Conservation (phyloP, 2,888 invertebrate species). For the Watsonalla cultraria region DNA sequence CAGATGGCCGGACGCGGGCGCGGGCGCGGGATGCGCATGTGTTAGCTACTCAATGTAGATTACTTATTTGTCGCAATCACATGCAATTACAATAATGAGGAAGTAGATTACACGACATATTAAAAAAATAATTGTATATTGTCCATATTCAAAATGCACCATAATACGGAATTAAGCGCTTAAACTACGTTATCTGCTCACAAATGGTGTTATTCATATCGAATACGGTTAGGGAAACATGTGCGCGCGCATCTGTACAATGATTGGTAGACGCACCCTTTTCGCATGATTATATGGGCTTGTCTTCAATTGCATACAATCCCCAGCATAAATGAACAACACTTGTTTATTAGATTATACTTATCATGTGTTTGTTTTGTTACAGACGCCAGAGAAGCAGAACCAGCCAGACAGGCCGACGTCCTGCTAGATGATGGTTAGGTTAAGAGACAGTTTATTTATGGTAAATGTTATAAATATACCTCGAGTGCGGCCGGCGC, state of each 20-base stretch:
- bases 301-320: constrained; percentile 36
- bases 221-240: constrained; percentile 32
- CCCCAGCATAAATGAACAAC: constrained; percentile 10
- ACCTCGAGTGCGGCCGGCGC: constrained; percentile 49
- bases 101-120: constrained; percentile 24
- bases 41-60: constrained; percentile 54
- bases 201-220: constrained; percentile 25
- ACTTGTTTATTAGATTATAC: constrained; percentile 13
- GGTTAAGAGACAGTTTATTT: constrained; percentile 59
- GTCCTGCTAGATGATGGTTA: constrained; percentile 60
- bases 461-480: constrained; percentile 57
- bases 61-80: constrained; percentile 60
- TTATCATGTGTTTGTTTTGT: constrained; percentile 60
- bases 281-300: constrained; percentile 34
- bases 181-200: constrained; percentile 22
- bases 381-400: constrained; percentile 82
- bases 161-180: constrained; percentile 9
- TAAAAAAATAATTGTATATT: constrained; percentile 24
- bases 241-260: constrained; percentile 66
- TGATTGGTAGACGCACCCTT: constrained; percentile 49
- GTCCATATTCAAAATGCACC: constrained; percentile 5
- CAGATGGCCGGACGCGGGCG: constrained; percentile 75
- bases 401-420: constrained; percentile 79
- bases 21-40: constrained; percentile 61
- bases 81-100: constrained; percentile 44